These are phyloP conservation scores for Eumerus sabulonum DNA, from an alignment of 2,888 invertebrate genomes.

Conservation along the genomic window DNA sequence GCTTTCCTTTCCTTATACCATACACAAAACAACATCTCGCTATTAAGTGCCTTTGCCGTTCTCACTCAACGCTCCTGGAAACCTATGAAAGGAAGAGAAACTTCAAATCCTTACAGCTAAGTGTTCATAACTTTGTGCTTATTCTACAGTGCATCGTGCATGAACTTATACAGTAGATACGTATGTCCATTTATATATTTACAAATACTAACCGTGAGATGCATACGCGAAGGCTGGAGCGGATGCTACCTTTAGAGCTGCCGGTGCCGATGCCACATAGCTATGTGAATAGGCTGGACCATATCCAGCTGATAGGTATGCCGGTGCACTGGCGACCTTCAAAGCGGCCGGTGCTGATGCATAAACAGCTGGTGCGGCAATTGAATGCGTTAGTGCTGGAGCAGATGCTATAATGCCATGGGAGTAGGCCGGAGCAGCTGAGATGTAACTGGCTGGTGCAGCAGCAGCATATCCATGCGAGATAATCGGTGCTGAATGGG, in stretches of 20 bases:
- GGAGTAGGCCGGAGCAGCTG: conserved; percentile 61
- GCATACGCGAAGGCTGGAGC: conserved; percentile 72
- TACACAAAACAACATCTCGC: background rate
- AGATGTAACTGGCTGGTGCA: conserved; percentile 61
- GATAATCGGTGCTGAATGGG: conserved; percentile 47
- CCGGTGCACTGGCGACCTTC: conserved; percentile 75
- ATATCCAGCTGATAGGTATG: conserved; percentile 55
- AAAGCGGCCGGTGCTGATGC: conserved; percentile 68
- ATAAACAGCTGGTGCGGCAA: conserved; percentile 56
- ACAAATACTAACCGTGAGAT: conserved; percentile 60
- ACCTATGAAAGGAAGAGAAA: conserved; percentile 1
- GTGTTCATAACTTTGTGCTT: conserved; percentile 1
- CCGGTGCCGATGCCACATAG: conserved; percentile 70
- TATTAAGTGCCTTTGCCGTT: conserved; percentile 2
- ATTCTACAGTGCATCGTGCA: conserved; percentile 33
- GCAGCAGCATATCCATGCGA: conserved; percentile 67
- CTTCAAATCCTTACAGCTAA: conserved; percentile 16
- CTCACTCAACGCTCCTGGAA: no score
- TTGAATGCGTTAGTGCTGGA: conserved; percentile 54
- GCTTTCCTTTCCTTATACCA: no score
- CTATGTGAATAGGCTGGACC: conserved; percentile 73
- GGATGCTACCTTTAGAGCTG: conserved; percentile 73
- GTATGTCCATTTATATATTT: conserved; percentile 24
- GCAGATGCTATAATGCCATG: conserved; percentile 61
- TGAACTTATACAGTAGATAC: conserved; percentile 16